phyloP scores from a whole-genome alignment of 2,797 vertebrate species.

The Acestrorhynchus altus region DNA sequence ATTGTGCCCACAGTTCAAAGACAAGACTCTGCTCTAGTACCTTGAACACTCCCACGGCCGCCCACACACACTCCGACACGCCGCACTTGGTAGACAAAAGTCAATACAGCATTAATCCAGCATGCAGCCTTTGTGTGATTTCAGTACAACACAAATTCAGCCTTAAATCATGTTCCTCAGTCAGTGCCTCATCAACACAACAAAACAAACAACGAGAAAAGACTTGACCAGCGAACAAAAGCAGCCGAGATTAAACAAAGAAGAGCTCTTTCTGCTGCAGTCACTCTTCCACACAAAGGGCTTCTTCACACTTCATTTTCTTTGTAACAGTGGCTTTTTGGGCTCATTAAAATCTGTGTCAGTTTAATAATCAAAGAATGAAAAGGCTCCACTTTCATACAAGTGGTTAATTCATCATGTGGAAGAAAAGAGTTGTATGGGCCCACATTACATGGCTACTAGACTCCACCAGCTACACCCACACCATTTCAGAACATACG shows the following conservation, averaged over 20 bases:
- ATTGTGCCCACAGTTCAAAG: slow-evolving; percentile 20
- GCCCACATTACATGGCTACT: neutral
- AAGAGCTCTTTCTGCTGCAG: slow-evolving; percentile 14
- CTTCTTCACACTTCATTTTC: no score
- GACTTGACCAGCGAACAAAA: slow-evolving; percentile 14
- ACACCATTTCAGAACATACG: neutral
- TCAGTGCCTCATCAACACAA: neutral
- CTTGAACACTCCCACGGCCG: slow-evolving; percentile 11
- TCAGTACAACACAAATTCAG: neutral
- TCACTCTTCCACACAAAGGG: neutral
- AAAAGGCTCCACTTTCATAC: slow-evolving; percentile 14
- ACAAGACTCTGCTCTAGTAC: slow-evolving; percentile 31
- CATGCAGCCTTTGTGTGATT: neutral
- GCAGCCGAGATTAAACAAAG: slow-evolving; percentile 2
- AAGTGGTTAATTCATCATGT: slow-evolving; percentile 8
- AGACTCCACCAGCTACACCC: neutral
- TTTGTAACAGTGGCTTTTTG: neutral
- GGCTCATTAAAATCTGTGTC: neutral
- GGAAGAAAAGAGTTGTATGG: neutral
- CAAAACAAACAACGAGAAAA: neutral
- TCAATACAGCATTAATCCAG: slow-evolving; percentile 16
- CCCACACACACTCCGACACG: slow-evolving; percentile 11
- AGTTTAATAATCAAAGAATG: slow-evolving; percentile 10
- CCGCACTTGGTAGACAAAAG: slow-evolving; percentile 10
- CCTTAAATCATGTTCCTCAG: slow-evolving; percentile 4